Evolutionary conservation across 2,888 invertebrate genomes (phyloP).

Genomic region (Tubiluchus corallicola): DNA sequence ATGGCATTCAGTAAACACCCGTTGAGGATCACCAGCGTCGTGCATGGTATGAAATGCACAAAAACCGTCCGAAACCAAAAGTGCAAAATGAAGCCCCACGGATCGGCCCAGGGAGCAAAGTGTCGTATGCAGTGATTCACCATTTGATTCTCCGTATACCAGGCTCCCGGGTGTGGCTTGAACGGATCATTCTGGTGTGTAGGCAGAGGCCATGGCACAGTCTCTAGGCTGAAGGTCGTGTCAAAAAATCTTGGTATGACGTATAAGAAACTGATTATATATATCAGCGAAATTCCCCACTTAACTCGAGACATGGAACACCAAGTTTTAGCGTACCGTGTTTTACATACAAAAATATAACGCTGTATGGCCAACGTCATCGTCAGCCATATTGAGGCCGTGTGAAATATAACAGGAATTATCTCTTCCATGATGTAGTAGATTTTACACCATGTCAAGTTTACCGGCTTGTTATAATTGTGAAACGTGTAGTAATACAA

Average conservation of each 20-base stretch:
- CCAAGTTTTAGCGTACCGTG: constrained; percentile 60
- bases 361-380: constrained; percentile 73
- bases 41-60: constrained; percentile 74
- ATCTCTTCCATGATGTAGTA: constrained; percentile 34
- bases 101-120: too few relatives aligned
- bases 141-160: not conserved
- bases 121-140: constrained; percentile 28
- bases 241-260: constrained; percentile 69
- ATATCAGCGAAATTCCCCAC: constrained; percentile 57
- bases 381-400: constrained; percentile 82
- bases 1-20: constrained; percentile 66
- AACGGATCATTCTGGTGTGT: not conserved
- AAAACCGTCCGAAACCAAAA: constrained; percentile 66
- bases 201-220: constrained; percentile 40
- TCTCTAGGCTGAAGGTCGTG: constrained; percentile 38
- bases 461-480: not conserved
- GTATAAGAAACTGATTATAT: constrained; percentile 54
- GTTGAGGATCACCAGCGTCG: constrained; percentile 68
- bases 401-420: constrained; percentile 71
- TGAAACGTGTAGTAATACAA: constrained; percentile 41
- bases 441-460: constrained; percentile 24
- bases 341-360: constrained; percentile 86
- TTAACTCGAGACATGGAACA: constrained; percentile 48
- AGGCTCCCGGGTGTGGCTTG: not conserved
- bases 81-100: constrained; percentile 52